Percentiles rank a stretch among this genome's conserved stretches.
Evolutionary conservation across 2,113 vertebrate genomes (phyloP).

Genomic region (Cettia cetti): DNA sequence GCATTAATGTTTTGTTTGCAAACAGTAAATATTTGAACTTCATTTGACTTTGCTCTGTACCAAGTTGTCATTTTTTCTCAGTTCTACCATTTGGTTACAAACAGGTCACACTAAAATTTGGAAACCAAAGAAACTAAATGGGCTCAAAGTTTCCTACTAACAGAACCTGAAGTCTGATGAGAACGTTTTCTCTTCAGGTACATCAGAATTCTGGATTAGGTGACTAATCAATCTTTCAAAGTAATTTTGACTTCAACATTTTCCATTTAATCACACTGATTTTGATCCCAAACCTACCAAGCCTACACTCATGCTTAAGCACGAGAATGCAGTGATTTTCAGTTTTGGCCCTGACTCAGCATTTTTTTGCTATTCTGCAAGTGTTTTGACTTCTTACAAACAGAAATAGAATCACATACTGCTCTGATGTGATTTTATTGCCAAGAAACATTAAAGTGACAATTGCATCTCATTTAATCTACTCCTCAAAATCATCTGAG

Average conservation of each 20-base stretch:
- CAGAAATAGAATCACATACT: neutral
- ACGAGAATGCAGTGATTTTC: neutral
- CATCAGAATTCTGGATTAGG: neutral
- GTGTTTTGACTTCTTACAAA: neutral
- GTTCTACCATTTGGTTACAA: neutral
- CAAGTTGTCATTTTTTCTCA: neutral
- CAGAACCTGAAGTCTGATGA: neutral
- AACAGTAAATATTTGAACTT: slow-evolving; percentile 25
- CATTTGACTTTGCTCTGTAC: neutral
- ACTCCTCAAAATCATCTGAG: neutral
- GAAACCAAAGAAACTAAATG: neutral
- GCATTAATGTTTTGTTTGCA: neutral
- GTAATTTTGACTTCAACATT: neutral
- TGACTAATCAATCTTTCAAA: neutral
- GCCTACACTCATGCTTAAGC: neutral
- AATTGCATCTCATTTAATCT: neutral
- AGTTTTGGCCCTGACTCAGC: neutral
- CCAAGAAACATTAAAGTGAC: neutral
- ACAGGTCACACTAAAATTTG: neutral
- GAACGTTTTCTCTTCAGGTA: neutral
- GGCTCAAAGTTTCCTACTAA: neutral
- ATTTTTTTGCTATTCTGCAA: neutral
- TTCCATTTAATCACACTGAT: neutral
- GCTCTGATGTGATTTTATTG: neutral
- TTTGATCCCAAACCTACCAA: neutral